Evolutionary conservation across 2,888 invertebrate species (phyloP), one percentile per base, ranked within the genome.

Genomic region (Biston stratarius): DNA sequence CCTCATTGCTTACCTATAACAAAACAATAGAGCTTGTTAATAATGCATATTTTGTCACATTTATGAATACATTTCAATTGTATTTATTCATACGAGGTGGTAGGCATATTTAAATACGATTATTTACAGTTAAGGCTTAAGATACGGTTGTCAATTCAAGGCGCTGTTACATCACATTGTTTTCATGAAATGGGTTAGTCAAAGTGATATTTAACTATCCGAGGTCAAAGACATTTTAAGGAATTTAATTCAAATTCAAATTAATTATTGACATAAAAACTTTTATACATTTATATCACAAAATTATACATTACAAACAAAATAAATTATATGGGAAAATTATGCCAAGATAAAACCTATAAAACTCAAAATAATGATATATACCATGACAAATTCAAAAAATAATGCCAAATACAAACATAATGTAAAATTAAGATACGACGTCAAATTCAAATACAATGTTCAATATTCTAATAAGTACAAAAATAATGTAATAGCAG

Each of bases 1-100:
- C 49, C 15, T 24, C 24, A 24, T 53, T n/a, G 62, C 83, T 85
- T 87, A 87, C 87, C 86, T 87, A 83, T 57, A 86, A 85, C 81
- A 82, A 86, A 79, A 77, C 72, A 82, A 84, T 70, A 65, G 44
- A 62, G 40, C 48, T 58, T 34, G 48, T 70, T 61, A 62, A 58
- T 66, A 55, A 70, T 71, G 66, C 60, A 64, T 69, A 71, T 68
- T 71, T 69, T 69, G 61, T 57, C 69, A 64, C 58, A 58, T 58
- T 52, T 63, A 57, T 61, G 49, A 58, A 64, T 51, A 45, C 14
- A 51, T 63, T 63, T 49, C 34, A 14, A 69, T 63, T 63, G 47
- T 62, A 61, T 55, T 49, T 61, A 58, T 58, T 62, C 67, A 52
- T 69, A 56, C 11, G 49, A 49, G 40, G 24, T 49, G 48, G 14